Evolutionary conservation across 2,113 vertebrate genomes (phyloP).

Genomic region (crab-eating macaque (Macaca fascicularis)): T2T-MFA8v1.1 NC_088381.1:173597001-173597500

Average conservation of each 20-base stretch:
- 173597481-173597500: accelerated
- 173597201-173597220: slow-evolving; percentile 39
- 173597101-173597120: background rate
- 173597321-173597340: background rate
- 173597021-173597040: background rate
- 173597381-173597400: background rate
- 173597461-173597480: accelerated
- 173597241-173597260: slow-evolving; percentile 59
- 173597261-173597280: slow-evolving; percentile 21
- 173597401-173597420: background rate
- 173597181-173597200: background rate
- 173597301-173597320: accelerated
- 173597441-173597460: accelerated
- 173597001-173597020: background rate
- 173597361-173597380: background rate
- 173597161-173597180: background rate
- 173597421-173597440: too few species aligned
- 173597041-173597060: accelerated
- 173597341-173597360: accelerated
- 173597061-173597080: accelerated
- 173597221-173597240: accelerated
- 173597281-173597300: accelerated
- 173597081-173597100: background rate
- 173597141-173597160: background rate
- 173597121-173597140: background rate